phyloP scores from a whole-genome alignment of 1,140 invertebrate genomes.

The Pseudomyrmex pallidus region DNA sequence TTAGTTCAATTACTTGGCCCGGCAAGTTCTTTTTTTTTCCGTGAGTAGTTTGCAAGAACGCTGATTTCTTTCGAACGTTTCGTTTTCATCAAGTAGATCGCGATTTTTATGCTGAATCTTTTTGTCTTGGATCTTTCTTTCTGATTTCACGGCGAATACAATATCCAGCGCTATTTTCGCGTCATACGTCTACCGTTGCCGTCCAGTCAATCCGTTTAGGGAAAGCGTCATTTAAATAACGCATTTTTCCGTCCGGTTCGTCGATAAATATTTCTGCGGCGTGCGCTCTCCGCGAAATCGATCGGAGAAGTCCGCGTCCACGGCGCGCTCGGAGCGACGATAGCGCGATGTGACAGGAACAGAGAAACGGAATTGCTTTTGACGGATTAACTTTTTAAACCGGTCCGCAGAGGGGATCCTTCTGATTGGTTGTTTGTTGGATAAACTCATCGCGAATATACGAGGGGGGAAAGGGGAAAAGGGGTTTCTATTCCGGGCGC shows the following conservation, averaged over 20 bases:
- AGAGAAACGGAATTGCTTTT: conserved; percentile 56
- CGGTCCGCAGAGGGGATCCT: conserved; percentile 1
- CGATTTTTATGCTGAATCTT: no score
- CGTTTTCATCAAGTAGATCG: no score
- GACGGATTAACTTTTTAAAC: conserved; percentile 61
- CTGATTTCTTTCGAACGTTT: no score
- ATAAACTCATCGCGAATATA: conserved; percentile 39
- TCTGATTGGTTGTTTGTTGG: conserved; percentile 59
- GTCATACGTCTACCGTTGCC: conserved; percentile 19
- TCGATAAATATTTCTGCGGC: conserved; percentile 55
- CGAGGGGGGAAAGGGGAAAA: no score
- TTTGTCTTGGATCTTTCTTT: no score
- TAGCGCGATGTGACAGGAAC: conserved; percentile 40
- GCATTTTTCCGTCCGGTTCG: conserved; percentile 39
- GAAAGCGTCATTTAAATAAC: conserved; percentile 47
- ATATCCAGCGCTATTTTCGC: no score
- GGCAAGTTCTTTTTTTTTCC: no score
- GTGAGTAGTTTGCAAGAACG: no score
- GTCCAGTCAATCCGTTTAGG: conserved; percentile 47
- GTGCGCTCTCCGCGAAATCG: conserved; percentile 10
- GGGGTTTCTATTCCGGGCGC: conserved; percentile 20
- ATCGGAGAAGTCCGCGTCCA: conserved; percentile 36
- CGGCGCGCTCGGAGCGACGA: conserved; percentile 2
- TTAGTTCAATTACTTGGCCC: no score
- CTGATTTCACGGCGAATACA: no score